A percentile compares a stretch with the other conserved stretches of the same genome.
These are phyloP conservation scores for Cinclus mexicanus DNA, from an alignment of 2,113 vertebrate genomes.

Conservation along the genomic window DNA sequence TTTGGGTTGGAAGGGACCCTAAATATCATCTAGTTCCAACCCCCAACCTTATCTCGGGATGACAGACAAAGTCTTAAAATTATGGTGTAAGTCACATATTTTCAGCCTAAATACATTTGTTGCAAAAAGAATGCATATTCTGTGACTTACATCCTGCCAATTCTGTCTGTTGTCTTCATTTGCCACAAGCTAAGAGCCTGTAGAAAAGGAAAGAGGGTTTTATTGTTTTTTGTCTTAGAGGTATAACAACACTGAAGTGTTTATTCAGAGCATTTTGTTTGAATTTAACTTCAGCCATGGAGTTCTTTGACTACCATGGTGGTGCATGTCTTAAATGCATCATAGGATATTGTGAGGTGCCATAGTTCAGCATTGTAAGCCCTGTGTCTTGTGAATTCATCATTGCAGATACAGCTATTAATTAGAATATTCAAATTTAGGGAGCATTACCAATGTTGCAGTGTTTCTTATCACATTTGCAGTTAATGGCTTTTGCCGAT, in stretches of 20 bases:
- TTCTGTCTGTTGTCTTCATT: neutral
- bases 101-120: neutral
- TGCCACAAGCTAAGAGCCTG: neutral
- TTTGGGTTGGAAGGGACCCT: neutral
- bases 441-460: neutral
- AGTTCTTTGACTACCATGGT: neutral
- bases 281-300: neutral
- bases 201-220: neutral
- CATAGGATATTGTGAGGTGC: neutral
- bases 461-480: neutral
- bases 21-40: neutral
- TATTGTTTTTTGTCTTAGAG: neutral
- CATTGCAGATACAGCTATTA: neutral
- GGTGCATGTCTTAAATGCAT: neutral
- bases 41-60: neutral
- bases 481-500: neutral
- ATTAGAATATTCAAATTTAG: neutral
- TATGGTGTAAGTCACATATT: accelerated
- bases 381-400: neutral
- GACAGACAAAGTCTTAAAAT: neutral
- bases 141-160: neutral
- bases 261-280: neutral
- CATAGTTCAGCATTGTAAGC: neutral
- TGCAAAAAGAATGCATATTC: neutral
- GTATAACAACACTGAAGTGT: neutral